Evolutionary conservation across 2,797 vertebrate genomes (phyloP), one percentile per base, ranked within the genome.

Genomic region (Strix occidentalis): DNA sequence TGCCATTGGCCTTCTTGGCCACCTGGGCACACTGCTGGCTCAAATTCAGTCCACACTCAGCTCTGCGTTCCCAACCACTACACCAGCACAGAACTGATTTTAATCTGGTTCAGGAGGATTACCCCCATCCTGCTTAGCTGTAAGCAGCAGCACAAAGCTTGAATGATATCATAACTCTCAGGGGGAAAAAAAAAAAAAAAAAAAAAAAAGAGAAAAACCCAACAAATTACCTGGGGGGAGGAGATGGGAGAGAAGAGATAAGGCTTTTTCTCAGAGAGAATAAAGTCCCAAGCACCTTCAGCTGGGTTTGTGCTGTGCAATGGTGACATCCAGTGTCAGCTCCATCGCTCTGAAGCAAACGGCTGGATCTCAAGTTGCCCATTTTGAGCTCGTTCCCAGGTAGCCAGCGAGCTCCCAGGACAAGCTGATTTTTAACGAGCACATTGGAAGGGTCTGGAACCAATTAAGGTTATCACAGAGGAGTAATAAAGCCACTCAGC

Each of bases 291-390:
- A 37, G 87, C 87, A 24, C 54, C 46, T 54, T 39, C 45, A 15
- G 57, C 3, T 26, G 16, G n/a, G 11, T 71, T 87, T 95, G 26
- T 11, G 74, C 33, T 60, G 94, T 84, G 69, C 96, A 97, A 96
- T n/a, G 96, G 93, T 97, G 97, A 97, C 97, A 97, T 96, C 97
- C 97, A 97, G 97, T 97, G 97, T 97, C 96, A 83, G 92, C 56
- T 37, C 41, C 53, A 35, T 58, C 25, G 89, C 95, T 94, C 88
- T 97, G 93, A 93, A 65, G 68, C 29, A 48, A 90, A 66, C 13
- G 50, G 0, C 26, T 0, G 35, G 1, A 25, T 16, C 72, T 39
- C 14, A 4, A 48, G 43, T 10, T 3, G 0, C 24, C 8, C 2
- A 0, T 35, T 63, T 6, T 58, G 39, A 51, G 53, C 65, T 43